Evolutionary conservation across 2,888 invertebrate genomes (phyloP).

Genomic region (Oscheius sp.): DNA sequence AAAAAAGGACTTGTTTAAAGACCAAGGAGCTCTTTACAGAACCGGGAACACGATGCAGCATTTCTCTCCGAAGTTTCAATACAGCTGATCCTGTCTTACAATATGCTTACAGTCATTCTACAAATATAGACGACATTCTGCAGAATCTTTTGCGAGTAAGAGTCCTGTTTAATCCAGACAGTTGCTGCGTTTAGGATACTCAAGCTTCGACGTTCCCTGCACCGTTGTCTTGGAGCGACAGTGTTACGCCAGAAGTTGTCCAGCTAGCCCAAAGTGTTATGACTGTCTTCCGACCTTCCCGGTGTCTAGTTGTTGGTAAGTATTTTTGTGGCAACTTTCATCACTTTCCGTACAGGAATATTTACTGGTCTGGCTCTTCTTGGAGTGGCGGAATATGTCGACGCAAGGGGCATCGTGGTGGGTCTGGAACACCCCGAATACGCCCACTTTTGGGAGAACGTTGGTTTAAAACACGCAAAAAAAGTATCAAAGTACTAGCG

Average conservation of each 20-base stretch:
- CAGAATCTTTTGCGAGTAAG: slow-evolving; percentile 53
- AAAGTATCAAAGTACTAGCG: slow-evolving; percentile 37
- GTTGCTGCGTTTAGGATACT: slow-evolving; percentile 50
- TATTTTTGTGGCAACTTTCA: neutral
- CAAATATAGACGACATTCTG: slow-evolving; percentile 56
- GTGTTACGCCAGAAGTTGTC: slow-evolving; percentile 70
- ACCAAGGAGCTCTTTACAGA: slow-evolving; percentile 39
- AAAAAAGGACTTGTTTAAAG: too few relatives aligned
- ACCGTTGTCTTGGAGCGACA: slow-evolving; percentile 59
- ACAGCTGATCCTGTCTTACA: slow-evolving; percentile 59
- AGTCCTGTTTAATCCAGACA: neutral
- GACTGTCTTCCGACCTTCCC: slow-evolving; percentile 70
- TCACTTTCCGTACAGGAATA: slow-evolving; percentile 40
- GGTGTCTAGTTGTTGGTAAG: slow-evolving; percentile 73
- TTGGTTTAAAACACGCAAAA: slow-evolving; percentile 59
- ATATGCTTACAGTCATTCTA: slow-evolving; percentile 63
- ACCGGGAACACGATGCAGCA: slow-evolving; percentile 52
- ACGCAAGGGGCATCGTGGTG: slow-evolving; percentile 60
- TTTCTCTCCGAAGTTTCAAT: slow-evolving; percentile 59
- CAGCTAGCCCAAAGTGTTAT: slow-evolving; percentile 70
- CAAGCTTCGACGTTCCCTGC: slow-evolving; percentile 49
- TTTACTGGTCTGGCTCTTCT: slow-evolving; percentile 55
- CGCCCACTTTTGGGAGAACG: slow-evolving; percentile 59
- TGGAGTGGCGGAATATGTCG: slow-evolving; percentile 52
- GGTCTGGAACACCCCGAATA: slow-evolving; percentile 64